Base-by-base conservation (phyloP, 2,797 vertebrate species). In the Cetoscarus ocellatus region DNA sequence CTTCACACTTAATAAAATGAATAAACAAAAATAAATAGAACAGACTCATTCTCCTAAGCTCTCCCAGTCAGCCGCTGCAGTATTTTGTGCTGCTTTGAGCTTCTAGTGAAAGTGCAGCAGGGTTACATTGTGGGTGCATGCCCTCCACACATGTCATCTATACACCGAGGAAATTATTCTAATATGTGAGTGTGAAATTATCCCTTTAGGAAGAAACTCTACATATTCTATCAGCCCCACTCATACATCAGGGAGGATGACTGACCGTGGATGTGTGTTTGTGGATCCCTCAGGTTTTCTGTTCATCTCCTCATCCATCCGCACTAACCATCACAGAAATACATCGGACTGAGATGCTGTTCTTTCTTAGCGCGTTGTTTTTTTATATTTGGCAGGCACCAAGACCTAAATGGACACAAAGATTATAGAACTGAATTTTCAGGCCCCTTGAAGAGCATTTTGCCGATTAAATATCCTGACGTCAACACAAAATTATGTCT, bases 171-270 rank as follows among this genome's bases (percentile, higher is more conserved):
- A 80, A 84, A 88, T 82, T 86, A 87, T 83, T 83, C 77, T 80
- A 83, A 84, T 86, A 78, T 69, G 45, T 59, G 65, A 82, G 84
- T 80, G 49, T 88, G 80, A 88, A 88, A 88, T 88, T 47, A 85
- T 85, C 75, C 85, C 88, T 87, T 76, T 45, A 75, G 85, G 82
- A 73, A 69, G 64, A 67, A 58, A 58, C 65, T 61, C 63, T 47
- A 58, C 82, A 74, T 73, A 59, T 74, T 82, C 86, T 81, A 85
- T 88, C 85, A 85, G 64, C 71, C 79, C 48, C 47, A 52, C 58
- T 58, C 72, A 85, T 64, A 80, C 77, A 74, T 67, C 77, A 74
- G 42, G 64, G 64, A 61, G 38, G 56, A 61, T 67, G 67, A 6
- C 51, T 54, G 67, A 70, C 56, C 57, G 42, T 38, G 53, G 66